phyloP scores from a whole-genome alignment of 1,140 invertebrate genomes.

The Dreissena polymorpha region DNA sequence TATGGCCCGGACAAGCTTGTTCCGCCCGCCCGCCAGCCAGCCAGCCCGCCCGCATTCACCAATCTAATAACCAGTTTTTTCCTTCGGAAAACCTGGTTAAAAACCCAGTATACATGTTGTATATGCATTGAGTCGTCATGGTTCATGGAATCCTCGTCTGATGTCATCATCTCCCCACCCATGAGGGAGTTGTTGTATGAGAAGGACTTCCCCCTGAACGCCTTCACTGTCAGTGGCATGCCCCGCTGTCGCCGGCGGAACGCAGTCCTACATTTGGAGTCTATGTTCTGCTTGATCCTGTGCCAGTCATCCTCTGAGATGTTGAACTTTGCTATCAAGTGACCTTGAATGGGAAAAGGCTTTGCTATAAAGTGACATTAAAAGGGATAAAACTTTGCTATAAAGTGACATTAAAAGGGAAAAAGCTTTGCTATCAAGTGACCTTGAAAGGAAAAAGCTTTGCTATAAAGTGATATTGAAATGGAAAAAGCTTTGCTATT shows the following conservation, averaged over 20 bases:
- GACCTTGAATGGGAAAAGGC: constrained; percentile 72
- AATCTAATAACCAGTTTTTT: too few relatives aligned
- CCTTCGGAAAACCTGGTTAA: too few relatives aligned
- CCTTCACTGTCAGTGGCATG: constrained; percentile 79
- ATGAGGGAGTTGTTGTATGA: constrained; percentile 61
- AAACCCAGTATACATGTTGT: constrained; percentile 59
- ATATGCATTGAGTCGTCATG: constrained; percentile 73
- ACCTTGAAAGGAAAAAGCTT: too few relatives aligned
- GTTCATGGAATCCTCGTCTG: constrained; percentile 74
- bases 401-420: constrained; percentile 82
- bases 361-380: constrained; percentile 81
- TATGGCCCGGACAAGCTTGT: too few relatives aligned
- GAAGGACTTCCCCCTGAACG: constrained; percentile 75
- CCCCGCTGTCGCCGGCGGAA: constrained; percentile 79
- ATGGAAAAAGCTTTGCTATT: constrained; percentile 80
- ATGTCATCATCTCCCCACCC: constrained; percentile 56
- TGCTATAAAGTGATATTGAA: constrained; percentile 81
- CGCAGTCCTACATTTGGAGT: constrained; percentile 82
- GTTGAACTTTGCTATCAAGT: constrained; percentile 81
- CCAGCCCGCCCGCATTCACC: too few relatives aligned
- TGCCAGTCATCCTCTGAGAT: constrained; percentile 82
- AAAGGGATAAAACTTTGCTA: constrained; percentile 79
- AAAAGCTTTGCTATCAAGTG: constrained; percentile 81
- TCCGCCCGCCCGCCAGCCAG: too few relatives aligned
- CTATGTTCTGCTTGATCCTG: constrained; percentile 82